Evolutionary conservation across 1,140 invertebrate species (phyloP), one percentile per base, ranked within the genome.

Genomic region (Drosophila kikkawai): DNA sequence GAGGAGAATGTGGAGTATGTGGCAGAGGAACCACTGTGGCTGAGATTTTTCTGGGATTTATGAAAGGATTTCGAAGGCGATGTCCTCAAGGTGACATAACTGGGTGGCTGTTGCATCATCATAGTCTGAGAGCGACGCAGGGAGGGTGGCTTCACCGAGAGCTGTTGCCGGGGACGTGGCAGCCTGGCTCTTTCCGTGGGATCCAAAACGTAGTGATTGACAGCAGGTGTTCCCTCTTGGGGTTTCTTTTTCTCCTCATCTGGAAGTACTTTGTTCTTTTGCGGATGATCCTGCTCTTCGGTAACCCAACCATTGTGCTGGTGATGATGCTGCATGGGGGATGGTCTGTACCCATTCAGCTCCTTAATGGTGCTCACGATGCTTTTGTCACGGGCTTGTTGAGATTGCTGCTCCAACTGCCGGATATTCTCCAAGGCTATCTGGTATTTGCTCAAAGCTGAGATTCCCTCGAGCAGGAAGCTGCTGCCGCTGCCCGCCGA

Each of bases 391-490:
- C 68, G 67, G 6, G 88, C 39, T 8, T 91, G 66, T 60, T 56
- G 67, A 2, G 88, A 45, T 9, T 91, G 68, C 58, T 82, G 53
- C 39, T 88, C 84, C 80, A 87, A 48, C 44, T 74, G 75, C 26
- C 91, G 19, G 26, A 94, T 93, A 63, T 94, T 94, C 90, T 95
- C 94, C 78, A 95, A 93, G 50, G 94, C 93, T 92, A 94, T 93
- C 92, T 95, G 94, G 78, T 95, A 95, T 90, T 94, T 94, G 59
- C 94, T 94, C 81, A 95, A 90, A 32, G 93, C 94, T 51, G 94
- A 95, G 91, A 94, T 93, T 58, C 94, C 94, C 65, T 94, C 93
- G 65, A 93, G 92, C 63, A 90, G 80, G 48, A 91, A 86, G 41
- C 91, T 73, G 29, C 79, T 70, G n/a, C 79, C 70, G 17, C 79